These are phyloP conservation scores for Monochamus saltuarius DNA, from an alignment of 1,140 invertebrate species.

Conservation along the genomic window DNA sequence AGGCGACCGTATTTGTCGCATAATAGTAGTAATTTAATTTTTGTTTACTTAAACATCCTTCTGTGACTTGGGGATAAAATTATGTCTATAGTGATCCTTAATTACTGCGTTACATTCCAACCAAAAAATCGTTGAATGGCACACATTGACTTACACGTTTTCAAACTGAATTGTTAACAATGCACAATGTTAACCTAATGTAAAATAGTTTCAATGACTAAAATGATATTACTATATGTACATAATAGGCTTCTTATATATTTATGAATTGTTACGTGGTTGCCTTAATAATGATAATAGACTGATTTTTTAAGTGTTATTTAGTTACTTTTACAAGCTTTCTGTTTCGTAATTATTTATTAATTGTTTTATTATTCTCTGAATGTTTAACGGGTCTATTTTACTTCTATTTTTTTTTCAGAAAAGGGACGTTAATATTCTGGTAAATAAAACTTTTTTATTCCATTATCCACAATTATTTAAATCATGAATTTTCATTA, in stretches of 20 bases:
- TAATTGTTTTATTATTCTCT: background rate
- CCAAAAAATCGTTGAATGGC: no score
- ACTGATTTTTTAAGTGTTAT: slow-evolving; percentile 17
- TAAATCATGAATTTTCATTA: no score
- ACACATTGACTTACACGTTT: no score
- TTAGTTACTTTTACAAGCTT: slow-evolving; percentile 1
- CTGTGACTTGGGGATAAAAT: no score
- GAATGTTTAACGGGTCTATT: no score
- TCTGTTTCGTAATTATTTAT: background rate
- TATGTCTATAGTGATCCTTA: no score
- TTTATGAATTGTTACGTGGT: slow-evolving; percentile 9
- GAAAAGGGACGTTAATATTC: background rate
- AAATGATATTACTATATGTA: slow-evolving; percentile 1
- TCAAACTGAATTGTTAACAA: background rate
- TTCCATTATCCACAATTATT: no score
- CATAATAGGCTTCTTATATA: background rate
- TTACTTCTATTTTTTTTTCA: background rate
- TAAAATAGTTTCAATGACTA: background rate
- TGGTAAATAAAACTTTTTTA: no score
- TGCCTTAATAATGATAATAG: slow-evolving; percentile 14
- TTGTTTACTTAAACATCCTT: no score
- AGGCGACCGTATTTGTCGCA: no score
- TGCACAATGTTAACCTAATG: background rate
- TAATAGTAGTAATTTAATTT: no score
- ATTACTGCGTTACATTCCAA: no score